Evolutionary conservation across 92 coral and sea anemone species (phyloP), one percentile per base, ranked within the genome.

Genomic region (Epizoanthus stellaris): DNA sequence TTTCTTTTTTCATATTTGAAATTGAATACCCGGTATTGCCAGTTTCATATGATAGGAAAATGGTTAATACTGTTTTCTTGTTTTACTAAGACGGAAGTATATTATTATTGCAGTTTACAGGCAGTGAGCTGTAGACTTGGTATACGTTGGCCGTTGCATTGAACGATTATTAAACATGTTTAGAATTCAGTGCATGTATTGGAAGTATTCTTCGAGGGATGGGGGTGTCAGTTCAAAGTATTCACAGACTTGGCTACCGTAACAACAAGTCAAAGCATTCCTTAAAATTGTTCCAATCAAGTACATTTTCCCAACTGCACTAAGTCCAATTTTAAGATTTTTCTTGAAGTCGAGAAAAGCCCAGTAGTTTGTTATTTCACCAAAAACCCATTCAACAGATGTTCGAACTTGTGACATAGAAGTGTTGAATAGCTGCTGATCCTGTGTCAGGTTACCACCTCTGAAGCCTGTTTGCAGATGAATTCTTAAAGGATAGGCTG

Each of bases 301-400:
- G 64, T 59, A 86, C 89, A 87, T 87, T 70, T 87, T 87, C 71
- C 90, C 86, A 49, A 80, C 86, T 65, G 81, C 75, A n/a, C 70
- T 84, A n/a, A 84, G 82, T 53, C 82, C 39, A 17, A 84, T 34
- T 53, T 82, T 82, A 21, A 82, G 69, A 36, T 82, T 82, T 69
- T 82, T 77, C 43, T 86, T 76, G 40, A 76, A 86, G 60, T 86
- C 89, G 8, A 86, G 7, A 63, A 80, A 87, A 52, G 85, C 86
- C 86, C 79, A 87, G 81, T 87, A 34, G 40, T 53, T 77, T n/a
- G 62, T 62, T 38, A 87, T 87, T 57, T 87, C 90, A 30, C 90
- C 74, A 70, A 79, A 80, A 21, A 63, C 63, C 90, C 90, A 87
- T 62, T 87, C 90, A 52, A 87, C 90, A 36, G 90, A 69, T 40